A percentile compares a stretch with the other conserved stretches of the same genome.
Evolutionary conservation across 2,797 vertebrate genomes (phyloP).

Genomic region (Numenius phaeopus): DNA sequence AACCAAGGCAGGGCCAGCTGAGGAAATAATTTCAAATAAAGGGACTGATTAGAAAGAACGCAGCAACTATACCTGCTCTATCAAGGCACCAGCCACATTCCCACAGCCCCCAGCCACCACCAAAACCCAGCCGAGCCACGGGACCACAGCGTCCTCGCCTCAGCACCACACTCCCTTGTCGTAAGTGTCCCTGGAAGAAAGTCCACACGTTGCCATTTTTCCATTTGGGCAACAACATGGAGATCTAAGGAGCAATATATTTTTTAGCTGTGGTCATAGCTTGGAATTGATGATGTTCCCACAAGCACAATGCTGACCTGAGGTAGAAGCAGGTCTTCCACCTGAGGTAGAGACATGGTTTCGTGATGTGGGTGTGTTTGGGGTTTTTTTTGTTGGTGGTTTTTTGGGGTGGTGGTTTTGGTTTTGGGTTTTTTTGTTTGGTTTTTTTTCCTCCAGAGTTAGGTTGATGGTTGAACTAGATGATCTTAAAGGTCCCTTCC

Average conservation of each 20-base stretch:
- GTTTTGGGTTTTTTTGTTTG: too few species aligned
- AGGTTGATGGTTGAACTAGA: too few species aligned
- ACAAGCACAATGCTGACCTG: constrained; percentile 5
- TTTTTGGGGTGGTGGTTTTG: too few species aligned
- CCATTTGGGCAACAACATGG: background rate
- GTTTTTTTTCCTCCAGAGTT: too few species aligned
- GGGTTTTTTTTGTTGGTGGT: too few species aligned
- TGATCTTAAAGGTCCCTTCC: too few species aligned
- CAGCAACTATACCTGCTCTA: rapidly evolving
- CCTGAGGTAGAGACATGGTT: too few species aligned
- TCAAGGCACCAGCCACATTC: background rate
- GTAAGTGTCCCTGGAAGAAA: background rate
- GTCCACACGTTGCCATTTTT: background rate
- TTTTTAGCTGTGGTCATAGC: constrained; percentile 21
- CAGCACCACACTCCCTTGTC: background rate
- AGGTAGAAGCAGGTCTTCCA: background rate
- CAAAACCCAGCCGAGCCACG: background rate
- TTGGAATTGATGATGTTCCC: constrained; percentile 39
- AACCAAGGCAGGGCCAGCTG: background rate
- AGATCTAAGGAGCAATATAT: constrained; percentile 24
- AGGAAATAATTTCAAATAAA: background rate
- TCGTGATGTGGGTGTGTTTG: too few species aligned
- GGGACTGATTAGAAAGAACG: background rate
- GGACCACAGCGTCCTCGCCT: background rate
- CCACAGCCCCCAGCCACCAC: background rate